Conservation (phyloP, 1,140 invertebrate genomes). For the Drosophila ananassae region DNA sequence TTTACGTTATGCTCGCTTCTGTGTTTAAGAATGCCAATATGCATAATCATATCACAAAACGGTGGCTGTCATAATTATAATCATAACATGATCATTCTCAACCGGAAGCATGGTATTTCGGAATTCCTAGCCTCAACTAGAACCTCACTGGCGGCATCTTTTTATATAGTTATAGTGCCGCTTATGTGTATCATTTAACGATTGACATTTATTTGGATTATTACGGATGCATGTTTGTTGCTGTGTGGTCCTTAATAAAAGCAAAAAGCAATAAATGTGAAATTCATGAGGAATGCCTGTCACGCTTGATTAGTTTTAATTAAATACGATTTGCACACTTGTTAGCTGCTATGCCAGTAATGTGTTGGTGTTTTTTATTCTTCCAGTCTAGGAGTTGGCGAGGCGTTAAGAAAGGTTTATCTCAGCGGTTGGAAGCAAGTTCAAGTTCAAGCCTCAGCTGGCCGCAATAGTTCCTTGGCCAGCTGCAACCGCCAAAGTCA, state of each 20-base stretch:
- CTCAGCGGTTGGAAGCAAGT: slow-evolving; percentile 31
- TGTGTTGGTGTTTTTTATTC: slow-evolving; percentile 54
- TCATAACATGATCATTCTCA: slow-evolving; percentile 43
- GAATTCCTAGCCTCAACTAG: slow-evolving; percentile 24
- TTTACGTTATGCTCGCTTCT: slow-evolving; percentile 54
- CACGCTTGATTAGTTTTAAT: slow-evolving; percentile 56
- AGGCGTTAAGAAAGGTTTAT: neutral
- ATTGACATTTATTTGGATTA: slow-evolving; percentile 38
- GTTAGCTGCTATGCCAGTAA: slow-evolving; percentile 67
- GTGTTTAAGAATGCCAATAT: slow-evolving; percentile 68
- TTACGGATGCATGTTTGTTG: slow-evolving; percentile 21
- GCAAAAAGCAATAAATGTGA: slow-evolving; percentile 24
- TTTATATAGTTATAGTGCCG: slow-evolving; percentile 13
- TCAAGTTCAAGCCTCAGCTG: slow-evolving; percentile 54
- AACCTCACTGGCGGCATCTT: slow-evolving; percentile 20
- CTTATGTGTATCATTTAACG: slow-evolving; percentile 47
- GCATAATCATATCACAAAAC: slow-evolving; percentile 60
- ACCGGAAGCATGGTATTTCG: slow-evolving; percentile 51
- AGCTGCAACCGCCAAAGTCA: slow-evolving; percentile 51
- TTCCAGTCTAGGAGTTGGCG: slow-evolving; percentile 35
- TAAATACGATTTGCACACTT: slow-evolving; percentile 78
- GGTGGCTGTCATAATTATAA: slow-evolving; percentile 38
- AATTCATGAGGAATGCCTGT: slow-evolving; percentile 47
- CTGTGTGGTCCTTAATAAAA: slow-evolving; percentile 27
- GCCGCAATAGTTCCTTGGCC: slow-evolving; percentile 48